Base-by-base conservation (phyloP, 1,140 invertebrate genomes). In the Diorhabda carinulata region DNA sequence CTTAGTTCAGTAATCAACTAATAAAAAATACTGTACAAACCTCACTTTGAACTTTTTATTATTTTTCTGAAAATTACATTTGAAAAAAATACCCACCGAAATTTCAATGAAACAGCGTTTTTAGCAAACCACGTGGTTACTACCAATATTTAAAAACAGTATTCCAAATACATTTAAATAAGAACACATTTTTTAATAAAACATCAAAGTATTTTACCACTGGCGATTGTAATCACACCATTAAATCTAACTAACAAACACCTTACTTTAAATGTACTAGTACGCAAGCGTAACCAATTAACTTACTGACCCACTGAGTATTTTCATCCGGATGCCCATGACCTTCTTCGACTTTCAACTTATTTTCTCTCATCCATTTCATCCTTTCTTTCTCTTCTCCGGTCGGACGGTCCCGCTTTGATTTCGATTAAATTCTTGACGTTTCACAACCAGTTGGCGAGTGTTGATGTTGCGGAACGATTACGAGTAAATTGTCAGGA, bases 291-390 rank as follows among this genome's bases (percentile, higher is more conserved):
- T 70, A 59, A 47, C 61, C 25, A 41, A 69, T 64, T 71, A 69
- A 47, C 72, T 73, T 71, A 73, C 72, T 73, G 45, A 73, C 72
- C 70, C 61, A 73, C 67, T 67, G n/a, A 57, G 57, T n/a, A 59
- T 5, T 43, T 43, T 61, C 61, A 69, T 73, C 72, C 72, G 70
- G 60, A 43, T 71, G 70, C 72, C 68, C 72, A 10, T 71, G 72
- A 71, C 72, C 70, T 57, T 52, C 61, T 69, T 69, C 10, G 45
- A 66, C 64, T 57, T 64, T 60, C 56, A 71, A 61, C 6, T 43
- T 47, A 62, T 62, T 62, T 64, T 68, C 65, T 68, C 68, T 62
- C 56, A 44, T 44, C 59, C n/a, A 65, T 45, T 52, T 60, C 57
- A 47, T 69, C 64, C 59, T 43, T 47, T 47, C 57, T 25, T 25